Conservation (phyloP, 2,797 vertebrate genomes). For the Hemibagrus guttatus region DNA sequence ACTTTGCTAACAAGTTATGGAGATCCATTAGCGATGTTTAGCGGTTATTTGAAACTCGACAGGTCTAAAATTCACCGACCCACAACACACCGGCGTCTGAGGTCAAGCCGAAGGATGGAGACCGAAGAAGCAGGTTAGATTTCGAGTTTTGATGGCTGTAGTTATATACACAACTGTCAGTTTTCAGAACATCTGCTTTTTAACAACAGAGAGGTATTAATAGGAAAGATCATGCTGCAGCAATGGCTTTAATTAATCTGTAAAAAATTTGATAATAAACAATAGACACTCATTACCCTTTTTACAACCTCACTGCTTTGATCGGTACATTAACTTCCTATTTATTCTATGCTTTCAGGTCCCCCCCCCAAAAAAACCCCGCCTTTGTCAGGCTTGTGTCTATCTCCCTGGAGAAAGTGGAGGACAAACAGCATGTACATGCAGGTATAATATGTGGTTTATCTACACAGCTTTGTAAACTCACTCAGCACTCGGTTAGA, state of each 20-base stretch:
- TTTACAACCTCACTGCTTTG: background rate
- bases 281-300: background rate
- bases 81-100: background rate
- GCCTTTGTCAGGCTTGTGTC: too few species aligned
- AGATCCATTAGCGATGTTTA: slow-evolving; percentile 35
- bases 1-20: background rate
- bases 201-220: background rate
- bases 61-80: background rate
- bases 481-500: background rate
- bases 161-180: background rate
- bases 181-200: background rate
- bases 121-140: background rate
- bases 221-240: background rate
- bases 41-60: background rate
- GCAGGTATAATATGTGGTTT: background rate
- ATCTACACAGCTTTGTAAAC: background rate
- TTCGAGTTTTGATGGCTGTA: background rate
- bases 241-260: background rate
- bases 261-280: background rate
- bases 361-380: too few species aligned
- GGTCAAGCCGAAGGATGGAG: background rate
- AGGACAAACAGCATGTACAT: background rate
- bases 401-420: background rate
- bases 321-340: background rate
- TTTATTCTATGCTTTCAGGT: background rate